Evolutionary conservation across 2,888 invertebrate genomes (phyloP).

Genomic region (Eupeodes latifasciatus): DNA sequence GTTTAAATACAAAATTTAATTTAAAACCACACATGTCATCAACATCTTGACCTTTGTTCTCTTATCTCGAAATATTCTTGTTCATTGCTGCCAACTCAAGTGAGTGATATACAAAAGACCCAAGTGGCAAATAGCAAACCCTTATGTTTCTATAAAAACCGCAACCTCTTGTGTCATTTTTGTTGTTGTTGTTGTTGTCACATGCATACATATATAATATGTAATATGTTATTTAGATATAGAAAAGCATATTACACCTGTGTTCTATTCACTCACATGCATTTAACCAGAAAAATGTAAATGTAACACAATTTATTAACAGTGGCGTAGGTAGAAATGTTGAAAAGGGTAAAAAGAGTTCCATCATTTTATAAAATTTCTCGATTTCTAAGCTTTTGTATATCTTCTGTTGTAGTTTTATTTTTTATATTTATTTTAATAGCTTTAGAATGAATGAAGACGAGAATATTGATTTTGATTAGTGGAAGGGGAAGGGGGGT

Average conservation of each 20-base stretch:
- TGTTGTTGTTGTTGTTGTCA: neutral
- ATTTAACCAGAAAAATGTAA: neutral
- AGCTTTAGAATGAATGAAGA: too few species aligned
- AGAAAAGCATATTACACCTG: constrained; percentile 15
- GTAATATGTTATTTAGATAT: neutral
- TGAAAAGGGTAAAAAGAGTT: too few species aligned
- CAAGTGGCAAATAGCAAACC: constrained; percentile 24
- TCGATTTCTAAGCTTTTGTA: too few species aligned
- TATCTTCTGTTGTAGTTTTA: too few species aligned
- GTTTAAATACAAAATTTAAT: constrained; percentile 5
- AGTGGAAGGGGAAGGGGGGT: too few species aligned
- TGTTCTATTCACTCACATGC: neutral
- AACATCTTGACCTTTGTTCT: constrained; percentile 39
- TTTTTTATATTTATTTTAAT: too few species aligned
- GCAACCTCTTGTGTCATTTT: neutral
- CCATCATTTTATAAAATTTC: too few species aligned
- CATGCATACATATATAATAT: too few species aligned
- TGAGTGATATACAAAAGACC: neutral
- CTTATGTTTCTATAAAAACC: neutral
- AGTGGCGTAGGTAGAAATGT: neutral
- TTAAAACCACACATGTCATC: constrained; percentile 8
- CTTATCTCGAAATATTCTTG: constrained; percentile 7
- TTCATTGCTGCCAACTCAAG: constrained; percentile 27
- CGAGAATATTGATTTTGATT: too few species aligned
- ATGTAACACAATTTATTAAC: constrained; percentile 10